Percentiles rank a stretch among this genome's conserved stretches.
Conservation (phyloP, 2,888 invertebrate genomes). For the Cryptocheilus praepositus region DNA sequence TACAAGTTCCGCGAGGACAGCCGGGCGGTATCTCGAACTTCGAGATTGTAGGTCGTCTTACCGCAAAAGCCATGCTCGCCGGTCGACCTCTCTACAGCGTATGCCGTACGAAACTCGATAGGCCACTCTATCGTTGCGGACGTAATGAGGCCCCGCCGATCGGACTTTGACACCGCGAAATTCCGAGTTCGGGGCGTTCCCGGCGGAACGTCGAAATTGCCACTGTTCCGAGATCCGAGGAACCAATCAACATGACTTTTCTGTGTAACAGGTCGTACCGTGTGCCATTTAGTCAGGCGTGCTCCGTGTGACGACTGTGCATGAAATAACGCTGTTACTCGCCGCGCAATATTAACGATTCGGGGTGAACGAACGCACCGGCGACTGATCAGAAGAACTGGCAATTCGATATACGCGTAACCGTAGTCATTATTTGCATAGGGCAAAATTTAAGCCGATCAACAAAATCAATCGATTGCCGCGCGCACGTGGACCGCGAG, state of each 20-base stretch:
- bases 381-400: no score
- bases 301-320: no score
- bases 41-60: slow-evolving; percentile 40
- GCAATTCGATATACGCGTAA: no score
- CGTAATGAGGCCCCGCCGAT: slow-evolving; percentile 6
- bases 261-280: no score
- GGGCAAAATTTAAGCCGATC: slow-evolving; percentile 57
- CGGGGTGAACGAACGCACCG: no score
- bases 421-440: slow-evolving; percentile 46
- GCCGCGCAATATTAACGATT: no score
- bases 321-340: no score
- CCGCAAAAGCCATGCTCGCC: slow-evolving; percentile 28
- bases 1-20: slow-evolving; percentile 49
- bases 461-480: slow-evolving; percentile 57
- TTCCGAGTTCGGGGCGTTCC: no score
- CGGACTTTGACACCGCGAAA: neutral
- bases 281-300: no score
- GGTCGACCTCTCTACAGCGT: slow-evolving; percentile 29
- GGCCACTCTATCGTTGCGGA: slow-evolving; percentile 9
- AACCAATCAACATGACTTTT: no score
- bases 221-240: neutral
- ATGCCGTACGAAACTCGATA: slow-evolving; percentile 22
- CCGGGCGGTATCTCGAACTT: slow-evolving; percentile 25
- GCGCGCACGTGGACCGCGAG: slow-evolving; percentile 45
- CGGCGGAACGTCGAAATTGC: neutral